phyloP scores from a whole-genome alignment of 1,140 invertebrate species.

The Drosophila fuyamai region DNA sequence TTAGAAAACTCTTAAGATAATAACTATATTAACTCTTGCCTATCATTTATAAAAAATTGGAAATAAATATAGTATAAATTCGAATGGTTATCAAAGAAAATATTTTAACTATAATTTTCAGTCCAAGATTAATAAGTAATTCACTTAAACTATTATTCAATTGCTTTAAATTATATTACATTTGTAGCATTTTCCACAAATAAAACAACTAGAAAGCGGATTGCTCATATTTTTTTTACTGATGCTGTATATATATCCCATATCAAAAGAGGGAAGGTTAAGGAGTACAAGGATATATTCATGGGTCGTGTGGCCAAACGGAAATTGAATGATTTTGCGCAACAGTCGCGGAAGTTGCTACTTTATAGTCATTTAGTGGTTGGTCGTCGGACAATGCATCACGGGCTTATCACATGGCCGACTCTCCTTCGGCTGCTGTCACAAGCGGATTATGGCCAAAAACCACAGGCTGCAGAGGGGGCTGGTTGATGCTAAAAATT shows the following conservation, averaged over 20 bases:
- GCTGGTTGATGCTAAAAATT: conserved; percentile 48
- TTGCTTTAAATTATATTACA: too few relatives aligned
- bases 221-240: neutral
- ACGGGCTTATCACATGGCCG: conserved; percentile 51
- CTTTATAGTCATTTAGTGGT: conserved; percentile 84
- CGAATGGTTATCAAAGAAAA: too few relatives aligned
- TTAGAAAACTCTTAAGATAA: too few relatives aligned
- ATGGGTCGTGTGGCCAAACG: conserved; percentile 71
- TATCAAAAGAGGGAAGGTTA: conserved; percentile 4
- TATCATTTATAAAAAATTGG: too few relatives aligned
- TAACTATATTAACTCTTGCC: too few relatives aligned
- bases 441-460: conserved; percentile 65
- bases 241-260: neutral
- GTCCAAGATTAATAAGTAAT: too few relatives aligned
- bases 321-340: conserved; percentile 84
- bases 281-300: conserved; percentile 22
- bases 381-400: conserved; percentile 73
- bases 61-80: too few relatives aligned
- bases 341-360: conserved; percentile 83
- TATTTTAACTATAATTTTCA: too few relatives aligned
- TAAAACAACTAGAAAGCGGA: too few relatives aligned
- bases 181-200: too few relatives aligned
- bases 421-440: conserved; percentile 21
- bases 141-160: too few relatives aligned
- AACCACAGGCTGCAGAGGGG: conserved; percentile 24